A percentile compares a stretch with the other conserved stretches of the same genome.
Evolutionary conservation across 2,888 invertebrate species (phyloP).

Genomic region (Chouioia cunea): DNA sequence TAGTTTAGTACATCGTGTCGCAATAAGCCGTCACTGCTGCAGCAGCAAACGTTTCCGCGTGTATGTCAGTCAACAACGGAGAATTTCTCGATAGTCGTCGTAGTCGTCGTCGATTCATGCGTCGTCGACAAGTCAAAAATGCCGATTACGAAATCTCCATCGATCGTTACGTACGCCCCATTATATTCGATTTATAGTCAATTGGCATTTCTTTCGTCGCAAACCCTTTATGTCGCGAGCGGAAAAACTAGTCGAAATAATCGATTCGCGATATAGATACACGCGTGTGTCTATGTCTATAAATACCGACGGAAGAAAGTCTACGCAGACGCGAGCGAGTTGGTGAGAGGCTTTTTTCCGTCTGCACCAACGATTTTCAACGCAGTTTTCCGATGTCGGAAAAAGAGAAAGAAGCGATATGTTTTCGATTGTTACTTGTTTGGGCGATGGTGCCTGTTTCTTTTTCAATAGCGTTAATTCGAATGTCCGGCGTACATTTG

Average conservation of each 20-base stretch:
- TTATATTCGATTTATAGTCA: slow-evolving; percentile 7
- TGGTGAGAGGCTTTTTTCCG: slow-evolving; percentile 4
- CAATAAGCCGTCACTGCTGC: no score
- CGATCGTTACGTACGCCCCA: neutral
- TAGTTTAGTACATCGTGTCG: no score
- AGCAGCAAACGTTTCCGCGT: no score
- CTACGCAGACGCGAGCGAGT: neutral
- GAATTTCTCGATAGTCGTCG: no score
- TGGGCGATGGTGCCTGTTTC: neutral
- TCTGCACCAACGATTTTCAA: no score
- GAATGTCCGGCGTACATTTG: no score
- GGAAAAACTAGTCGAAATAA: neutral
- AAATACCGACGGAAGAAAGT: slow-evolving; percentile 11
- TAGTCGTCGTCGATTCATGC: no score
- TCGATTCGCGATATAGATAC: no score
- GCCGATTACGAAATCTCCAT: no score
- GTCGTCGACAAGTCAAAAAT: no score
- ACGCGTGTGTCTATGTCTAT: neutral
- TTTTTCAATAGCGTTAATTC: no score
- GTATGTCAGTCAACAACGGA: no score
- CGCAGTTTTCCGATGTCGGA: slow-evolving; percentile 2
- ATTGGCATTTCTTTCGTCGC: neutral
- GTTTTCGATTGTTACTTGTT: neutral
- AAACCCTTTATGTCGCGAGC: slow-evolving; percentile 9
- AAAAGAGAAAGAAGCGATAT: neutral